Evolutionary conservation across 2,888 invertebrate genomes (phyloP).

Genomic region (Apamea anceps): DNA sequence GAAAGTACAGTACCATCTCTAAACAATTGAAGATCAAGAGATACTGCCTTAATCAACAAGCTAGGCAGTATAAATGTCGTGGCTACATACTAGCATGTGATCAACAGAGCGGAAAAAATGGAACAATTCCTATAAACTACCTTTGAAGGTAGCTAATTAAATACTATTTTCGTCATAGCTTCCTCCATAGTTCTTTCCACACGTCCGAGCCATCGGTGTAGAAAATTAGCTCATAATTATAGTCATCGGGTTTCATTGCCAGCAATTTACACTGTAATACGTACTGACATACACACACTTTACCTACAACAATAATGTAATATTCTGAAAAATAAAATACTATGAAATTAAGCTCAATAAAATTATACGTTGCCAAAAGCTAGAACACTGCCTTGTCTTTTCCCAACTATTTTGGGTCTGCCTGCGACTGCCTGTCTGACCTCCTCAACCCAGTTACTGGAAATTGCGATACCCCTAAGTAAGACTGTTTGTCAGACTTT

Average conservation of each 20-base stretch:
- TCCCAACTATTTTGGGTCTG: neutral
- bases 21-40: conserved; percentile 4
- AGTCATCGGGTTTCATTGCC: conserved; percentile 38
- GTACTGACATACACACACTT: neutral
- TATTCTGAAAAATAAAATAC: neutral
- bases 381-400: neutral
- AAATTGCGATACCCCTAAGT: neutral
- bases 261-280: conserved; percentile 15
- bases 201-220: conserved; percentile 37
- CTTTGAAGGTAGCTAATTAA: conserved; percentile 31
- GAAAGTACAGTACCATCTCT: neutral
- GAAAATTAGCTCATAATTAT: conserved; percentile 51
- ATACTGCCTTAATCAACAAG: neutral
- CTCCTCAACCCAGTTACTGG: neutral
- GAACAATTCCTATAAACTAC: conserved; percentile 37
- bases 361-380: neutral
- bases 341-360: neutral
- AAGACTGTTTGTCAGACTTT: neutral
- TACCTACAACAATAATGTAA: neutral
- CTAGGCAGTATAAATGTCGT: neutral
- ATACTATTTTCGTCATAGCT: conserved; percentile 49
- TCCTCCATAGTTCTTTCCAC: conserved; percentile 44
- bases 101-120: conserved; percentile 37
- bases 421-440: neutral
- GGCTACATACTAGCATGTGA: neutral